A percentile compares a stretch with the other conserved stretches of the same genome.
phyloP scores from a whole-genome alignment of 2,888 invertebrate species.

The Yponomeuta malinellus region DNA sequence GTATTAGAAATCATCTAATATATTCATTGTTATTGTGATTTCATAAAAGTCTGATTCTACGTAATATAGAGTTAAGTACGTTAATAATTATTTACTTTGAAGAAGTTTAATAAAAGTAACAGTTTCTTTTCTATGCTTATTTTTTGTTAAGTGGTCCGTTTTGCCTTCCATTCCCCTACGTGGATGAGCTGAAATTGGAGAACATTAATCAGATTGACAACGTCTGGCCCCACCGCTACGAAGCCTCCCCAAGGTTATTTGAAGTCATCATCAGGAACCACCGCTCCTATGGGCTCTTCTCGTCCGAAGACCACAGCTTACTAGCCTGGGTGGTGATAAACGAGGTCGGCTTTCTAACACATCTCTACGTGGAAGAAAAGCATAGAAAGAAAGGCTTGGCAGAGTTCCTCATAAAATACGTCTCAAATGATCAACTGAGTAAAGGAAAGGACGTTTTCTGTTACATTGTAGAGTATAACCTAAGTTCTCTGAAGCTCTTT shows the following conservation, averaged over 20 bases:
- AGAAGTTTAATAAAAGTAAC: too few species aligned
- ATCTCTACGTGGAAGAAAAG: constrained; percentile 19
- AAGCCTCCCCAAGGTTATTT: constrained; percentile 24
- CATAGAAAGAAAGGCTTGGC: constrained; percentile 22
- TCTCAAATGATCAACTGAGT: constrained; percentile 26
- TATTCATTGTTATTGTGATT: too few species aligned
- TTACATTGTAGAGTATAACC: constrained; percentile 28
- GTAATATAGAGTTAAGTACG: too few species aligned
- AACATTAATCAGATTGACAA: constrained; percentile 26
- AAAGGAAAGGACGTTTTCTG: constrained; percentile 27
- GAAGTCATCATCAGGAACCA: constrained; percentile 25
- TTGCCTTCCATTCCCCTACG: too few species aligned
- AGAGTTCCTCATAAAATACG: constrained; percentile 19
- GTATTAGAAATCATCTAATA: too few species aligned
- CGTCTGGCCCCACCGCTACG: constrained; percentile 28
- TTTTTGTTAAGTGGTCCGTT: too few species aligned
- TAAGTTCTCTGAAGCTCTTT: constrained; percentile 26
- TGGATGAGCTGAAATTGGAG: constrained; percentile 24
- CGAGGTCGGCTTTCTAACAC: constrained; percentile 20
- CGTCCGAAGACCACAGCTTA: constrained; percentile 23
- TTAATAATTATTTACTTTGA: too few species aligned
- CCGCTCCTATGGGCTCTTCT: constrained; percentile 30
- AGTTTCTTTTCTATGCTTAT: too few species aligned
- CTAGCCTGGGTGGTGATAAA: constrained; percentile 20
- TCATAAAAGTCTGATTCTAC: too few species aligned